These are phyloP conservation scores for Lithobates pipiens DNA, from an alignment of 2,797 vertebrate genomes.

Conservation along the genomic window DNA sequence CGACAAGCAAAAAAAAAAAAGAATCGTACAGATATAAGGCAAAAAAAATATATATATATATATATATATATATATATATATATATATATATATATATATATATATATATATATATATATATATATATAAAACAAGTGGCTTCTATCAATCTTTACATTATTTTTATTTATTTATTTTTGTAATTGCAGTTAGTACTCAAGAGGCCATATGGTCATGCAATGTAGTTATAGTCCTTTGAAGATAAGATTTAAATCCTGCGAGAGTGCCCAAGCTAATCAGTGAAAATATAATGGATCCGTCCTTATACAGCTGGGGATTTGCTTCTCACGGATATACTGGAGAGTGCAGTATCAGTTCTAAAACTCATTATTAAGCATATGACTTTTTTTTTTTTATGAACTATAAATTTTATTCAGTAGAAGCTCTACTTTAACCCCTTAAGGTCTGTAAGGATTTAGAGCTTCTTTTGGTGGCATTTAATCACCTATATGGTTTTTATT, in stretches of 20 bases:
- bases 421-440: too few species aligned
- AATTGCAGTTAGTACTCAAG: neutral
- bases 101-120: too few species aligned
- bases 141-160: neutral
- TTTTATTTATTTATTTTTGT: neutral
- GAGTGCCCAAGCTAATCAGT: conserved; percentile 1
- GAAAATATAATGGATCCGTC: neutral
- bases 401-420: too few species aligned
- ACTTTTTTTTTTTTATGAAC: too few species aligned
- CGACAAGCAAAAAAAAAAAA: neutral
- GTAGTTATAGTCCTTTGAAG: neutral
- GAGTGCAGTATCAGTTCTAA: too few species aligned
- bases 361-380: too few species aligned
- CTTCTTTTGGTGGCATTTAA: too few species aligned
- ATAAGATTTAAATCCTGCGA: neutral
- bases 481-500: too few species aligned
- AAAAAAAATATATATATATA: neutral
- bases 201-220: neutral
- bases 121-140: neutral
- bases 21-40: too few species aligned
- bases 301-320: neutral
- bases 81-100: neutral
- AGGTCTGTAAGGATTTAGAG: too few species aligned
- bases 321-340: too few species aligned
- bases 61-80: too few species aligned